Percentiles rank a stretch among this genome's conserved stretches.
Conservation (phyloP, 2,113 vertebrate species). For the Bolborhynchus lineola region DNA sequence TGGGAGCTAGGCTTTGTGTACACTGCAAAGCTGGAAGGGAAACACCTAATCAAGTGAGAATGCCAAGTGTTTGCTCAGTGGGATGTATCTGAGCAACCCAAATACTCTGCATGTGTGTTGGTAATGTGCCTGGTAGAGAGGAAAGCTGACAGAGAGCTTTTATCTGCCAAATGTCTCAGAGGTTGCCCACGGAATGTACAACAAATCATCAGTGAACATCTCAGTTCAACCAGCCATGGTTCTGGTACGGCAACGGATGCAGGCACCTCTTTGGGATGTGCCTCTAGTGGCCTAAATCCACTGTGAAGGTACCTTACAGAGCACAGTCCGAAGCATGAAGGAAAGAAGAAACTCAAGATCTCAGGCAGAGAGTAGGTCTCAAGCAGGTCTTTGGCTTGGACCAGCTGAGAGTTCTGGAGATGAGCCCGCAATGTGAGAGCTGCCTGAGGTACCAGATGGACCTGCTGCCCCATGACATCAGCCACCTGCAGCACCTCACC, state of each 20-base stretch:
- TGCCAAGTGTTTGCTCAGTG: neutral
- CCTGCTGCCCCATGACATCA: constrained; percentile 42
- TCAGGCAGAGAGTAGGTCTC: constrained; percentile 44
- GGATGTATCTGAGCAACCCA: constrained; percentile 41
- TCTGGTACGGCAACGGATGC: neutral
- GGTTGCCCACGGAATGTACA: accelerated
- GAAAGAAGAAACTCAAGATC: constrained; percentile 55
- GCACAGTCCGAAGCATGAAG: neutral
- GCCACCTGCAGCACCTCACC: constrained; percentile 32
- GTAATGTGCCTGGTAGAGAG: neutral
- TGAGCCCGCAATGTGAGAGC: constrained; percentile 61
- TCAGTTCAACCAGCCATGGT: accelerated
- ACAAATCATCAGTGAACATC: neutral
- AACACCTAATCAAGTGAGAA: neutral
- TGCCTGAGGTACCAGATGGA: constrained; percentile 49
- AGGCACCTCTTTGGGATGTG: neutral
- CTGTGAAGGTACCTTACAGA: constrained; percentile 49
- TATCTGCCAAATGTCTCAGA: neutral
- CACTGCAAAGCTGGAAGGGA: neutral
- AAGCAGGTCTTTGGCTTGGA: constrained; percentile 31
- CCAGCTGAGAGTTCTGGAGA: constrained; percentile 60
- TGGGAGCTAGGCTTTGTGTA: neutral
- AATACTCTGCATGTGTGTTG: neutral
- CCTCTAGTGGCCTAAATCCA: neutral
- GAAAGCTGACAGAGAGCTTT: neutral